These are phyloP conservation scores for Xiphophorus couchianus DNA, from an alignment of 2,113 vertebrate species.

Conservation along the genomic window DNA sequence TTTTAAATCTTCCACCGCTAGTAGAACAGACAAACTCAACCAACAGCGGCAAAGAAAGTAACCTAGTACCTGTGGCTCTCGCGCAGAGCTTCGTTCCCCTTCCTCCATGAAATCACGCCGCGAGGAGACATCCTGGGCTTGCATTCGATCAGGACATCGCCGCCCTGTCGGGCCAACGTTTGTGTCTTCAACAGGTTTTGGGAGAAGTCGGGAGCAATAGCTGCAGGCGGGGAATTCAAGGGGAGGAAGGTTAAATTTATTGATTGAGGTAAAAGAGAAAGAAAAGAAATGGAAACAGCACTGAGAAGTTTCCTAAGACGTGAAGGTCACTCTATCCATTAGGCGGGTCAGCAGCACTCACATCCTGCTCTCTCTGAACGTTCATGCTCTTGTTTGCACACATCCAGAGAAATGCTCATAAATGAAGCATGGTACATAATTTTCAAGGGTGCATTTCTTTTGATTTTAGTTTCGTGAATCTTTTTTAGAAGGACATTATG, in stretches of 20 bases:
- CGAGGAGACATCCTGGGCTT: conserved; percentile 91
- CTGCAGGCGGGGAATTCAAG: conserved; percentile 43
- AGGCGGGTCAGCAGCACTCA: conserved; percentile 43
- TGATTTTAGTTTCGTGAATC: conserved; percentile 11
- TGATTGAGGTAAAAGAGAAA: conserved; percentile 8
- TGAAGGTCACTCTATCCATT: conserved; percentile 58
- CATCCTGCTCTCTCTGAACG: conserved; percentile 29
- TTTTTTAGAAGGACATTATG: conserved; percentile 51
- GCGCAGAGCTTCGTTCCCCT: conserved; percentile 85
- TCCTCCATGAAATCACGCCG: conserved; percentile 92
- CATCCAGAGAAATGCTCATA: conserved; percentile 4
- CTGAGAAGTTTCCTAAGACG: conserved; percentile 26
- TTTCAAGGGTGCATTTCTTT: conserved; percentile 19
- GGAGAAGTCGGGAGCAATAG: conserved; percentile 81
- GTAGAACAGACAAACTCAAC: conserved; percentile 39
- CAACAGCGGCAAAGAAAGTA: conserved; percentile 24
- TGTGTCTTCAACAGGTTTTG: conserved; percentile 74
- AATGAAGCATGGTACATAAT: conserved; percentile 7
- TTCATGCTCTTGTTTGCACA: conserved; percentile 13
- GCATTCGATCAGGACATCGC: conserved; percentile 90
- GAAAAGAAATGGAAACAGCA: conserved; percentile 12
- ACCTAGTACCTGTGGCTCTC: conserved; percentile 78
- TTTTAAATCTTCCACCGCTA: conserved; percentile 34
- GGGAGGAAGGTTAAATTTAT: conserved; percentile 19
- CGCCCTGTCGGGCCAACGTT: conserved; percentile 83